Percentiles rank a stretch among this genome's conserved stretches.
phyloP scores from a whole-genome alignment of 2,888 invertebrate species.

The Spisula subtruncata region DNA sequence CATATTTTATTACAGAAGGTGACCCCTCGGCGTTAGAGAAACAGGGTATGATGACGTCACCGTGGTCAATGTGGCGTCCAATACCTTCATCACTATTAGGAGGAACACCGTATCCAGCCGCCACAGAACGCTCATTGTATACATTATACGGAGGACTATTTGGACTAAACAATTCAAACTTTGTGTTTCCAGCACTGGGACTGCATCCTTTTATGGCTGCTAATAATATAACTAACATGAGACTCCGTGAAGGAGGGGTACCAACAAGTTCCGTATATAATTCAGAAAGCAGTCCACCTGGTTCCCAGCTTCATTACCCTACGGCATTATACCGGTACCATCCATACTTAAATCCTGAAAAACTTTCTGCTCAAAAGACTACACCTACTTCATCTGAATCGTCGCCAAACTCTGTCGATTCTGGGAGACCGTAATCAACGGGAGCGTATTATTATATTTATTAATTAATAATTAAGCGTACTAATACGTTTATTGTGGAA shows the following conservation, averaged over 20 bases:
- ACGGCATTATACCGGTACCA: slow-evolving; percentile 82
- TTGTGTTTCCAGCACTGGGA: slow-evolving; percentile 77
- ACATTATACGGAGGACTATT: slow-evolving; percentile 80
- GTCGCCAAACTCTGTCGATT: slow-evolving; percentile 57
- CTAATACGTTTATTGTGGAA: not conserved
- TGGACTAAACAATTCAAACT: slow-evolving; percentile 77
- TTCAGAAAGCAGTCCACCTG: slow-evolving; percentile 51
- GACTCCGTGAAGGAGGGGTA: slow-evolving; percentile 73
- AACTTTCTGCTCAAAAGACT: slow-evolving; percentile 72
- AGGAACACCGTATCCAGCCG: slow-evolving; percentile 69
- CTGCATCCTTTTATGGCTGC: slow-evolving; percentile 75
- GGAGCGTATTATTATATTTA: not conserved
- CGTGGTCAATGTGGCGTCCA: slow-evolving; percentile 80
- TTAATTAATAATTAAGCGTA: not conserved
- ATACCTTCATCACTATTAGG: slow-evolving; percentile 77
- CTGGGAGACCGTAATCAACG: slow-evolving; percentile 38
- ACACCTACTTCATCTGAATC: slow-evolving; percentile 60
- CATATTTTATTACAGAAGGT: slow-evolving; percentile 70
- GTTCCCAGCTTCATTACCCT: slow-evolving; percentile 72
- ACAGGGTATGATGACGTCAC: slow-evolving; percentile 75
- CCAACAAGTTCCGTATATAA: slow-evolving; percentile 69
- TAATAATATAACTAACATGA: slow-evolving; percentile 71
- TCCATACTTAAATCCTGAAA: slow-evolving; percentile 81
- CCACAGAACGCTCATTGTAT: slow-evolving; percentile 77
- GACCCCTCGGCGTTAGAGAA: slow-evolving; percentile 77